Evolutionary conservation across 2,888 invertebrate genomes (phyloP).

Genomic region (Microchrysa polita): DNA sequence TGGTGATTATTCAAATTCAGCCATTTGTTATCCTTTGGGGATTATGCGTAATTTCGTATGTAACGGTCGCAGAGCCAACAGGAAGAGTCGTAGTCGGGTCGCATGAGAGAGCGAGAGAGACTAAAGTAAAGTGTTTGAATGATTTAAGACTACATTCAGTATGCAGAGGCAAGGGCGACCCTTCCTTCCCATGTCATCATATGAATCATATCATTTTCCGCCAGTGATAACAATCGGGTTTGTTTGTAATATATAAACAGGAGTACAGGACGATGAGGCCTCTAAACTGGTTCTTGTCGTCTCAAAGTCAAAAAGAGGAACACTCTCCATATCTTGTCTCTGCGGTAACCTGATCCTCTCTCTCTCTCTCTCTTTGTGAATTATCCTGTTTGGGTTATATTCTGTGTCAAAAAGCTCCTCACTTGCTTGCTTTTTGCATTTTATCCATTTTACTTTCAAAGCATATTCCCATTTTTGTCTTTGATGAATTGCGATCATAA

Average conservation of each 20-base stretch:
- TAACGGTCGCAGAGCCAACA: conserved; percentile 34
- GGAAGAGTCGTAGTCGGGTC: too few relatives aligned
- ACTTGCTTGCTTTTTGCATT: background rate
- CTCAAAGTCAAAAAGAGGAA: too few relatives aligned
- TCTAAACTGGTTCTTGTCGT: too few relatives aligned
- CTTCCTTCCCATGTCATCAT: conserved; percentile 1
- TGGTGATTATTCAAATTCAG: conserved; percentile 44
- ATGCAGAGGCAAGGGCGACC: background rate
- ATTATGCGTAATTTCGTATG: conserved; percentile 43
- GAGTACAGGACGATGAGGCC: too few relatives aligned
- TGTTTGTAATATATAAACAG: background rate
- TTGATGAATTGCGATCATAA: conserved; percentile 42
- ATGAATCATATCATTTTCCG: conserved; percentile 2
- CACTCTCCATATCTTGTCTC: too few relatives aligned
- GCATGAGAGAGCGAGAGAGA: background rate
- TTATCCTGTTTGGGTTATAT: background rate
- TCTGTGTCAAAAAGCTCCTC: background rate
- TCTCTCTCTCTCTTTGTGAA: too few relatives aligned
- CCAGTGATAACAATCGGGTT: conserved; percentile 29
- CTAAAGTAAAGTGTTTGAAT: conserved; percentile 36
- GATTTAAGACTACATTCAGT: conserved; percentile 29
- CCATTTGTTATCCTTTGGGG: conserved; percentile 43
- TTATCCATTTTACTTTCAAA: conserved; percentile 22
- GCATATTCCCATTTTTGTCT: conserved; percentile 34
- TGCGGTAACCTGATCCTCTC: too few relatives aligned